phyloP scores from a whole-genome alignment of 1,140 invertebrate species.

The Sarcophaga bullata region DNA sequence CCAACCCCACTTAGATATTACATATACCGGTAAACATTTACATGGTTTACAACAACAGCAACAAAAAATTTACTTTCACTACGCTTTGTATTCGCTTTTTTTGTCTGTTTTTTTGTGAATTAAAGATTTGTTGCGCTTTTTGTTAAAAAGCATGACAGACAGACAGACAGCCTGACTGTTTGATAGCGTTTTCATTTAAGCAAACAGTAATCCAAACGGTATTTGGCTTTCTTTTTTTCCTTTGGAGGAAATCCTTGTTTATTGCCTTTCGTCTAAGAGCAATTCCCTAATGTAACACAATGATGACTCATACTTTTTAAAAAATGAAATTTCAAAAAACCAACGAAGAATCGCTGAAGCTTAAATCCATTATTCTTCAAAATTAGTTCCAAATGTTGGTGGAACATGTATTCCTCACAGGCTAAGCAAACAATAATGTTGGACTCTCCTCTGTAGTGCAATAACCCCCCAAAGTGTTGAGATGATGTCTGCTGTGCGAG shows the following conservation, averaged over 20 bases:
- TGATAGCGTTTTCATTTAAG: background rate
- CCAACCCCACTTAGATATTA: conserved; percentile 7
- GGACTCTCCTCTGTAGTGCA: background rate
- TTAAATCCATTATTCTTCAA: conserved; percentile 21
- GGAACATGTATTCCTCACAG: background rate
- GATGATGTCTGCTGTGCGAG: background rate
- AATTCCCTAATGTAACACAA: conserved; percentile 4
- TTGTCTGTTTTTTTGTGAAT: background rate
- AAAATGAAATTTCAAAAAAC: conserved; percentile 17
- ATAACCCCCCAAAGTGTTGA: background rate
- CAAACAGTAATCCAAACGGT: conserved; percentile 23
- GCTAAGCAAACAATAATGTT: background rate
- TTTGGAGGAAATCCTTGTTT: conserved; percentile 32
- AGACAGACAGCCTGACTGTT: background rate
- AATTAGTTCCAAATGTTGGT: conserved; percentile 24
- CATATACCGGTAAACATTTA: background rate
- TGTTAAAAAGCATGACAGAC: background rate
- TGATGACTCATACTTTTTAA: conserved; percentile 30
- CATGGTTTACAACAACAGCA: background rate
- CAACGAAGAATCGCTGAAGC: background rate
- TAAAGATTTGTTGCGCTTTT: conserved; percentile 37
- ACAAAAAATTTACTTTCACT: too few relatives aligned
- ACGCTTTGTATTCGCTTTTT: background rate
- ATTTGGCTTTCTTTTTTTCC: background rate
- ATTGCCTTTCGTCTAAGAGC: background rate